Evolutionary conservation across 2,888 invertebrate genomes (phyloP).

Genomic region (Trichopoda pennipes): DNA sequence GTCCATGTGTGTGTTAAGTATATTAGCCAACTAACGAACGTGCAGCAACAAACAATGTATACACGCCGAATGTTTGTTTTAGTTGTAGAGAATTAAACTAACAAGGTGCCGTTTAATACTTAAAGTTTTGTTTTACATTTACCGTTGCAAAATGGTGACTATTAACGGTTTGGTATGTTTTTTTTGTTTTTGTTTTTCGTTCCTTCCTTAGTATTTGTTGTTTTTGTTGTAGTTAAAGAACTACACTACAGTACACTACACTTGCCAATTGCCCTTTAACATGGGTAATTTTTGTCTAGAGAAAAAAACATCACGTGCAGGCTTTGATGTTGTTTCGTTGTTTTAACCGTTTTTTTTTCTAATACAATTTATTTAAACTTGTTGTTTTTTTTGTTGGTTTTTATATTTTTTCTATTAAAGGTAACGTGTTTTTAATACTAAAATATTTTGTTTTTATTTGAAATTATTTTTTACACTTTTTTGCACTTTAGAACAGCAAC

Average conservation of each 20-base stretch:
- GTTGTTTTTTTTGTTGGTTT: not conserved
- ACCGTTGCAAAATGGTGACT: slow-evolving; percentile 76
- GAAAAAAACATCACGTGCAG: slow-evolving; percentile 66
- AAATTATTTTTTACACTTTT: slow-evolving; percentile 47
- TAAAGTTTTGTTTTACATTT: slow-evolving; percentile 73
- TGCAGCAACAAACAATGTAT: slow-evolving; percentile 26
- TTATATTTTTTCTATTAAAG: slow-evolving; percentile 47
- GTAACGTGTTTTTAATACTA: slow-evolving; percentile 41
- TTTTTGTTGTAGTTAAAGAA: slow-evolving; percentile 19
- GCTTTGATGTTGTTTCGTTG: slow-evolving; percentile 67
- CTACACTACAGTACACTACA: slow-evolving; percentile 56
- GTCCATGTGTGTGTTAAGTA: not conserved
- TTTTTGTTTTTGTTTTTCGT: slow-evolving; percentile 16
- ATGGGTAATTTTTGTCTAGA: slow-evolving; percentile 61
- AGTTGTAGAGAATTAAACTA: slow-evolving; percentile 59
- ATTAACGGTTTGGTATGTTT: slow-evolving; percentile 61
- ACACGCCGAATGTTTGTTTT: slow-evolving; percentile 29
- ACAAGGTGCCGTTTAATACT: slow-evolving; percentile 57
- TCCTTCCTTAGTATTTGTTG: slow-evolving; percentile 38
- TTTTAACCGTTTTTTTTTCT: slow-evolving; percentile 66
- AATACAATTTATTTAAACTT: slow-evolving; percentile 62
- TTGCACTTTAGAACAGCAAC: slow-evolving; percentile 14
- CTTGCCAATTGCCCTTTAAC: slow-evolving; percentile 63
- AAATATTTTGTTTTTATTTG: slow-evolving; percentile 45
- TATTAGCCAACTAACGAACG: slow-evolving; percentile 36